Percentiles rank a stretch among this genome's conserved stretches.
Conservation (phyloP, 2,797 vertebrate genomes). For the Lutjanus argentimaculatus region DNA sequence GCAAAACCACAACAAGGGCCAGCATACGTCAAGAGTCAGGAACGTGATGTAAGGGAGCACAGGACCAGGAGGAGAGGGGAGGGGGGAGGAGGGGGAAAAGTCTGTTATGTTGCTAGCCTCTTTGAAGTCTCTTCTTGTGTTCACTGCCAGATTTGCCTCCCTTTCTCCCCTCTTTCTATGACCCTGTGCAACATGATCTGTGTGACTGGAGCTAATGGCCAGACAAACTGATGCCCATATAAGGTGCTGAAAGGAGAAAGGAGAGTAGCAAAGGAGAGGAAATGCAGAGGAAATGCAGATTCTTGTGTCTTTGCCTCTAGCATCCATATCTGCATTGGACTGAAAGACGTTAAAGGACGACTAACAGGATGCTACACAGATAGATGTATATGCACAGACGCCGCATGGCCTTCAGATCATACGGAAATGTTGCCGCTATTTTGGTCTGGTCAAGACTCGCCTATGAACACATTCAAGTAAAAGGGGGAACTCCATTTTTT, state of each 20-base stretch:
- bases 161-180: conserved; percentile 50
- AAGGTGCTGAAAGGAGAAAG: conserved; percentile 70
- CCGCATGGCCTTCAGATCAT: too few species aligned
- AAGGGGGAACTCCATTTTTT: too few species aligned
- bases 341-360: conserved; percentile 8
- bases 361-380: not conserved
- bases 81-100: conserved; percentile 1
- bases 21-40: conserved; percentile 66
- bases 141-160: conserved; percentile 63
- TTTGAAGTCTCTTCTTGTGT: conserved; percentile 74
- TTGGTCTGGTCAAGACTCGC: too few species aligned
- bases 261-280: conserved; percentile 41
- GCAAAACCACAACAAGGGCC: conserved; percentile 72
- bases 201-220: conserved; percentile 78
- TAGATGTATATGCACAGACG: too few species aligned
- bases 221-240: conserved; percentile 82
- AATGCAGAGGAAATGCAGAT: conserved; percentile 41
- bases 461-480: too few species aligned
- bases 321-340: conserved; percentile 2
- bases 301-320: conserved; percentile 24
- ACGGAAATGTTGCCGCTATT: too few species aligned
- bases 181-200: conserved; percentile 84
- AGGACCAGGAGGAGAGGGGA: not conserved
- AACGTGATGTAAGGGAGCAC: conserved; percentile 65
- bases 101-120: conserved; percentile 52